A percentile compares a stretch with the other conserved stretches of the same genome.
Evolutionary conservation across 2,797 vertebrate genomes (phyloP).

Genomic region (Gadopsis marmoratus): DNA sequence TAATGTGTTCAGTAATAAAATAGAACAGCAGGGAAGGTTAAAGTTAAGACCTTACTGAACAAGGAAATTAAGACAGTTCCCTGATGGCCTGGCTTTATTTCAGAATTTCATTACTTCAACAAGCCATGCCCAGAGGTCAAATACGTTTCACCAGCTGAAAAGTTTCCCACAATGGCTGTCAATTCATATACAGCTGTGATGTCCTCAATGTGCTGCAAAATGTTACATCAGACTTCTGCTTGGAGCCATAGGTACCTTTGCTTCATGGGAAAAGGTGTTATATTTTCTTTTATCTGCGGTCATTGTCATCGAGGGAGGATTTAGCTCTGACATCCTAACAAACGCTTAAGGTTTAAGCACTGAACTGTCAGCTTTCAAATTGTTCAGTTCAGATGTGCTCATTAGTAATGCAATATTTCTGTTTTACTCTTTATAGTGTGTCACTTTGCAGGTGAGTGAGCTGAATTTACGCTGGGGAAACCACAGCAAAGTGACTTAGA

Average conservation of each 20-base stretch:
- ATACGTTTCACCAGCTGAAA: conserved; percentile 58
- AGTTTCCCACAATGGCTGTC: conserved; percentile 36
- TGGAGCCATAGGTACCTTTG: conserved; percentile 6
- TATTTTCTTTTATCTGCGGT: conserved; percentile 24
- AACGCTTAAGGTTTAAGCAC: conserved; percentile 4
- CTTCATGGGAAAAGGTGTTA: background rate
- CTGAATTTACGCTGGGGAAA: conserved; percentile 37
- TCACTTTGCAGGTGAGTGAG: conserved; percentile 36
- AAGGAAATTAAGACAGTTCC: conserved; percentile 76
- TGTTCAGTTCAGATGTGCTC: conserved; percentile 25
- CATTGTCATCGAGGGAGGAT: conserved; percentile 10
- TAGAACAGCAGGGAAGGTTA: conserved; percentile 67
- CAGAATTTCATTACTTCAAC: conserved; percentile 74
- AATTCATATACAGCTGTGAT: conserved; percentile 23
- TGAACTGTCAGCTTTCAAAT: conserved; percentile 26
- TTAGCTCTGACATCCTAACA: conserved; percentile 27
- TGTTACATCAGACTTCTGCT: conserved; percentile 34
- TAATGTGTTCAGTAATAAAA: conserved; percentile 69
- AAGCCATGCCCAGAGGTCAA: conserved; percentile 67
- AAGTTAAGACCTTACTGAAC: conserved; percentile 71
- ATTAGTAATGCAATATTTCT: conserved; percentile 34
- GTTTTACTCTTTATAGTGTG: conserved; percentile 27
- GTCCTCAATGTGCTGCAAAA: conserved; percentile 9
- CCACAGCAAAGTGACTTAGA: conserved; percentile 9
- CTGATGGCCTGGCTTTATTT: conserved; percentile 70